These are phyloP conservation scores for Phrynosoma platyrhinos DNA, from an alignment of 2,113 vertebrate genomes.

Conservation along the genomic window DNA sequence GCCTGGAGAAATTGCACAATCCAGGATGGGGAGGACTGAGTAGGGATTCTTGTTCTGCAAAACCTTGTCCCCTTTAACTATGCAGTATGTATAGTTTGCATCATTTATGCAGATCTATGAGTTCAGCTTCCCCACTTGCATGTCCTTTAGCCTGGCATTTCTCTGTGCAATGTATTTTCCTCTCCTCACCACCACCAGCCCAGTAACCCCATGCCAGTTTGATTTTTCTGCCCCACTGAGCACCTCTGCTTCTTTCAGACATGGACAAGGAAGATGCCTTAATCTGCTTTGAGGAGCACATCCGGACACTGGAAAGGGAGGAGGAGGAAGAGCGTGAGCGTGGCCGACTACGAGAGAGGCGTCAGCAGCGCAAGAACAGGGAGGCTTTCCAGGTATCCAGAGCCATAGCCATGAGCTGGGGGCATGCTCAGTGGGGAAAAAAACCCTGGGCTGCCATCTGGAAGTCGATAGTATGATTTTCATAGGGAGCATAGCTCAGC, in stretches of 20 bases:
- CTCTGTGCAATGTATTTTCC: background rate
- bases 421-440: background rate
- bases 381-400: conserved; percentile 78
- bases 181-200: background rate
- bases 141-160: background rate
- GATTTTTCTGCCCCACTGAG: background rate
- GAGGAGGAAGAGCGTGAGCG: conserved; percentile 78
- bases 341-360: conserved; percentile 75
- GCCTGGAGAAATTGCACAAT: background rate
- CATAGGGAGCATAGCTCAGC: background rate
- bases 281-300: conserved; percentile 81
- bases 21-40: background rate
- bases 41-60: background rate
- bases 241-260: conserved; percentile 58
- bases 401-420: too few species aligned
- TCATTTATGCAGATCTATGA: background rate
- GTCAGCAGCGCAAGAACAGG: conserved; percentile 80
- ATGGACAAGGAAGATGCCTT: conserved; percentile 82
- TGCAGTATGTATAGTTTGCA: background rate
- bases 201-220: background rate
- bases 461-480: background rate
- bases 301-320: conserved; percentile 78
- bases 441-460: background rate
- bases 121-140: background rate
- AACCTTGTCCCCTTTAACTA: background rate